Evolutionary conservation across 2,888 invertebrate genomes (phyloP).

Genomic region (Cetonia aurata): DNA sequence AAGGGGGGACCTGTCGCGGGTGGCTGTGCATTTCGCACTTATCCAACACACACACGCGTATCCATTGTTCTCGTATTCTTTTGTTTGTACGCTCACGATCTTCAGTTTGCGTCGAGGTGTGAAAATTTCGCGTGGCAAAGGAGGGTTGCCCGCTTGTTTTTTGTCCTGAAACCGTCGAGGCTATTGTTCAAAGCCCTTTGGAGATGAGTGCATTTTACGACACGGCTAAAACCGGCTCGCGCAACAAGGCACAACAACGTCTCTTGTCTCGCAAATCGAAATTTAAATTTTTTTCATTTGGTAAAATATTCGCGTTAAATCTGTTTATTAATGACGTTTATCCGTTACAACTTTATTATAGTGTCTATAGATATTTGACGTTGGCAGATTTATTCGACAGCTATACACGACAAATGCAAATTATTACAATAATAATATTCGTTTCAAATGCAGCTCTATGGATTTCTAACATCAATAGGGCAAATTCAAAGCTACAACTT

Average conservation of each 20-base stretch:
- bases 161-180: slow-evolving; percentile 48
- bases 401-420: too few relatives aligned
- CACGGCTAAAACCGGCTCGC: background rate
- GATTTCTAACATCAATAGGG: too few relatives aligned
- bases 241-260: background rate
- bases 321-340: too few relatives aligned
- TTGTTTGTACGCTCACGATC: slow-evolving; percentile 42
- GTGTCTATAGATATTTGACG: too few relatives aligned
- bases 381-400: too few relatives aligned
- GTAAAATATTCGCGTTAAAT: too few relatives aligned
- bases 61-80: slow-evolving; percentile 48
- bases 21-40: slow-evolving; percentile 20
- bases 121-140: slow-evolving; percentile 51
- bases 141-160: slow-evolving; percentile 45
- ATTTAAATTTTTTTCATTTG: too few relatives aligned
- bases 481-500: too few relatives aligned
- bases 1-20: background rate
- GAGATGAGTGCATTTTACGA: slow-evolving; percentile 34
- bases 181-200: slow-evolving; percentile 49
- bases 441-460: too few relatives aligned
- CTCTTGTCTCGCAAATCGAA: too few relatives aligned
- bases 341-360: too few relatives aligned
- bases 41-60: slow-evolving; percentile 2
- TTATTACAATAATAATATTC: too few relatives aligned
- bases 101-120: slow-evolving; percentile 51